phyloP scores from a whole-genome alignment of 2,888 invertebrate genomes.

The Lottia gigantea region DNA sequence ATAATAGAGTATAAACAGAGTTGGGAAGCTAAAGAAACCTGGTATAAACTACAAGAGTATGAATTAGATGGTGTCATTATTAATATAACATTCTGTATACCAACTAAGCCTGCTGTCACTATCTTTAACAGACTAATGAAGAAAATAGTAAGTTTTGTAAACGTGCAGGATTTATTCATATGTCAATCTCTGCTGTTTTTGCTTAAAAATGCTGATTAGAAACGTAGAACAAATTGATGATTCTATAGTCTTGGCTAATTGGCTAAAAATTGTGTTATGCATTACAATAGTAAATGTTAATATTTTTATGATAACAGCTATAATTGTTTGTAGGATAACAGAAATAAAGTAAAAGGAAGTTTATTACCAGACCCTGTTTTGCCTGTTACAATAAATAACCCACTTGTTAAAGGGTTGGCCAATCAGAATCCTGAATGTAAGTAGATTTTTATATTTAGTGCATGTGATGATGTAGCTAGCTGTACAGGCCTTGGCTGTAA shows the following conservation, averaged over 20 bases:
- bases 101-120: slow-evolving; percentile 71
- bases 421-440: slow-evolving; percentile 52
- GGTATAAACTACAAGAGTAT: slow-evolving; percentile 37
- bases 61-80: slow-evolving; percentile 67
- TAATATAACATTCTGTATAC: slow-evolving; percentile 71
- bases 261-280: too few relatives aligned
- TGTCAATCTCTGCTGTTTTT: too few relatives aligned
- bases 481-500: too few relatives aligned
- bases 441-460: slow-evolving; percentile 32
- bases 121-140: slow-evolving; percentile 70
- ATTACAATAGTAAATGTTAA: too few relatives aligned
- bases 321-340: slow-evolving; percentile 40
- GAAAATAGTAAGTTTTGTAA: slow-evolving; percentile 49
- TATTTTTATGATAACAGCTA: too few relatives aligned
- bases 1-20: slow-evolving; percentile 69
- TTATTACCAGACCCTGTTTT: slow-evolving; percentile 55
- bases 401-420: slow-evolving; percentile 47
- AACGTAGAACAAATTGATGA: too few relatives aligned
- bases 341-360: slow-evolving; percentile 41
- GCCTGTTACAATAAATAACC: slow-evolving; percentile 50
- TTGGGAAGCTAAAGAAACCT: slow-evolving; percentile 50
- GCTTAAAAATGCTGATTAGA: too few relatives aligned
- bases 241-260: too few relatives aligned
- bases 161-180: too few relatives aligned
- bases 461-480: too few relatives aligned